Evolutionary conservation across 1,140 invertebrate species (phyloP).

Genomic region (Calosoma granatense): DNA sequence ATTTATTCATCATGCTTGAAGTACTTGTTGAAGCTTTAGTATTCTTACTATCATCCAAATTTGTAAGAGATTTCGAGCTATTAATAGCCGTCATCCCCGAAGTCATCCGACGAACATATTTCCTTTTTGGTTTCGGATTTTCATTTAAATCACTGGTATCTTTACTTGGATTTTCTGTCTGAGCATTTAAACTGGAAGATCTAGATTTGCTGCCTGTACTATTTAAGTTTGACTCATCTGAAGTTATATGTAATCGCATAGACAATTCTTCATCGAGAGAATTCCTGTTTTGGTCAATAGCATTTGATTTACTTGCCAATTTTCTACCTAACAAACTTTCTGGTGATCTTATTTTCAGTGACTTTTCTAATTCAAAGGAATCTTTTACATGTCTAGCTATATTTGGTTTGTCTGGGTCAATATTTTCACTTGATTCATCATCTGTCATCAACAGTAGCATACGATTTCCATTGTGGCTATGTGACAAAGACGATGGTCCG

Average conservation of each 20-base stretch:
- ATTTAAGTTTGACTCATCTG: not conserved
- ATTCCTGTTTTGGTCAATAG: not conserved
- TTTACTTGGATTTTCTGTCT: not conserved
- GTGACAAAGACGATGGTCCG: not conserved
- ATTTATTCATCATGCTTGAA: too few relatives aligned
- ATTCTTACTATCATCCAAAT: too few relatives aligned
- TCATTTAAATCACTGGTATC: not conserved
- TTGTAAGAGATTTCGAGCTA: not conserved
- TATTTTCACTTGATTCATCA: not conserved
- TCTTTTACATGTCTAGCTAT: not conserved
- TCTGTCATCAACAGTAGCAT: not conserved
- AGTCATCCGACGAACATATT: too few relatives aligned
- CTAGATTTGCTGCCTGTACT: not conserved
- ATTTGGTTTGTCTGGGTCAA: not conserved
- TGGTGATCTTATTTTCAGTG: not conserved
- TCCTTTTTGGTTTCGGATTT: not conserved
- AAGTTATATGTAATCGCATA: not conserved
- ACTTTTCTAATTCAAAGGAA: not conserved
- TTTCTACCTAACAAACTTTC: not conserved
- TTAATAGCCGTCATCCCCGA: too few relatives aligned
- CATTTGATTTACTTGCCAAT: not conserved
- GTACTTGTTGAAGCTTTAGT: too few relatives aligned
- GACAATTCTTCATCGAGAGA: not conserved
- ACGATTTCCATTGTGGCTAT: not conserved
- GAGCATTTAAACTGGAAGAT: not conserved